phyloP scores from a whole-genome alignment of 2,113 vertebrate species.

The Erpornis zantholeuca region DNA sequence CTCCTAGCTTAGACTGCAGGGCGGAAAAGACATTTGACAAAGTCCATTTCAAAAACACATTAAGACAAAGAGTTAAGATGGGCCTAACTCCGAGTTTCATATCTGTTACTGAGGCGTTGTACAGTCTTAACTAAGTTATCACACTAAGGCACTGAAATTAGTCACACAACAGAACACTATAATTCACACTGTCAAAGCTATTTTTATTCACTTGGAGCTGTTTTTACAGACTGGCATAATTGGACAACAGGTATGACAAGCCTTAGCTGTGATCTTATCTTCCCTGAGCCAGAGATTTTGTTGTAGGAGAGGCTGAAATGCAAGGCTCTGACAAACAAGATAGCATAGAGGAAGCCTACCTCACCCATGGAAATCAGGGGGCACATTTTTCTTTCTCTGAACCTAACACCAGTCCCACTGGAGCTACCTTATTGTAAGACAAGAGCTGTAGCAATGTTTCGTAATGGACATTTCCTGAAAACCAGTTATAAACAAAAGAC shows the following conservation, averaged over 20 bases:
- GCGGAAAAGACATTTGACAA: neutral
- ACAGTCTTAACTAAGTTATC: neutral
- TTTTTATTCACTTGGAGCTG: constrained; percentile 6
- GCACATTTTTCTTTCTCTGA: neutral
- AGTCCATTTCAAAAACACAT: neutral
- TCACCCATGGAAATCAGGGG: neutral
- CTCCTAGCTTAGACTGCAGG: neutral
- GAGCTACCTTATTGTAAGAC: neutral
- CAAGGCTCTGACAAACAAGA: neutral
- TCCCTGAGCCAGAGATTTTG: neutral
- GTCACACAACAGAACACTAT: neutral
- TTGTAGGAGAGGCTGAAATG: neutral
- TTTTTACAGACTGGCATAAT: neutral
- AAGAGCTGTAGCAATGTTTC: neutral
- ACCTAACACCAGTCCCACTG: neutral
- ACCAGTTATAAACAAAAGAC: neutral
- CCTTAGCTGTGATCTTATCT: neutral
- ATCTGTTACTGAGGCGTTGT: neutral
- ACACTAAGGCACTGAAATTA: constrained; percentile 2
- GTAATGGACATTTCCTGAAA: neutral
- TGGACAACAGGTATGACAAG: constrained; percentile 23
- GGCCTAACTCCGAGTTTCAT: neutral
- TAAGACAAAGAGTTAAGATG: neutral
- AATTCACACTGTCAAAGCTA: constrained; percentile 31
- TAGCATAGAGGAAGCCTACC: neutral